Evolutionary conservation across 2,888 invertebrate genomes (phyloP).

Genomic region (Andrena chrysosceles): DNA sequence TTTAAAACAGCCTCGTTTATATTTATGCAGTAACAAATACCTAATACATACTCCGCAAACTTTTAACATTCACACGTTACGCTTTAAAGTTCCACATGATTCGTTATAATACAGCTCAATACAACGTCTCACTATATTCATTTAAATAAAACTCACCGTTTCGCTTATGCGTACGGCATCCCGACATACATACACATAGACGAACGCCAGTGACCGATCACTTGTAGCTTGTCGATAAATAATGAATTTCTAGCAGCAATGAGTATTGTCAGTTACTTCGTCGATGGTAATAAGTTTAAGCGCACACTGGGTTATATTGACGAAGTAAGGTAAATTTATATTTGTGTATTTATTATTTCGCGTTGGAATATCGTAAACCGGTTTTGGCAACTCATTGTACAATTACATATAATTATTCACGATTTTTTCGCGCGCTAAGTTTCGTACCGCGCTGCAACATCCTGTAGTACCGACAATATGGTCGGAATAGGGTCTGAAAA

Average conservation of each 20-base stretch:
- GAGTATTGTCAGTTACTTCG: conserved; percentile 69
- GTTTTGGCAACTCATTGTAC: no score
- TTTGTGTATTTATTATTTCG: no score
- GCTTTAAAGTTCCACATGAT: conserved; percentile 30
- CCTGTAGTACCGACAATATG: no score
- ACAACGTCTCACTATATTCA: conserved; percentile 49
- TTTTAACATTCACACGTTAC: conserved; percentile 41
- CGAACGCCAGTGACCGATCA: conserved; percentile 37
- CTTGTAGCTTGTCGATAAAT: conserved; percentile 45
- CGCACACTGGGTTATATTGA: no score
- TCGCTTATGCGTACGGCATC: conserved; percentile 21
- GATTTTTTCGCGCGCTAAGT: no score
- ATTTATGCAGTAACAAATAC: conserved; percentile 61
- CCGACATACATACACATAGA: conserved; percentile 2
- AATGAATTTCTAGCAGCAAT: conserved; percentile 32
- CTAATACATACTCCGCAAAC: conserved; percentile 37
- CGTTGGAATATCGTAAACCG: no score
- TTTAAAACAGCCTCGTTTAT: conserved; percentile 66
- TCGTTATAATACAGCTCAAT: conserved; percentile 55
- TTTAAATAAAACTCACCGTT: conserved; percentile 61
- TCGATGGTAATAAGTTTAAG: no score
- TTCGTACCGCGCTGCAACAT: no score
- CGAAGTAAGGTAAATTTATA: no score
- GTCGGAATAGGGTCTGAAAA: no score
- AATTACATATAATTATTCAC: no score